Conservation (phyloP, 2,888 invertebrate genomes). For the Andrena chrysosceles region DNA sequence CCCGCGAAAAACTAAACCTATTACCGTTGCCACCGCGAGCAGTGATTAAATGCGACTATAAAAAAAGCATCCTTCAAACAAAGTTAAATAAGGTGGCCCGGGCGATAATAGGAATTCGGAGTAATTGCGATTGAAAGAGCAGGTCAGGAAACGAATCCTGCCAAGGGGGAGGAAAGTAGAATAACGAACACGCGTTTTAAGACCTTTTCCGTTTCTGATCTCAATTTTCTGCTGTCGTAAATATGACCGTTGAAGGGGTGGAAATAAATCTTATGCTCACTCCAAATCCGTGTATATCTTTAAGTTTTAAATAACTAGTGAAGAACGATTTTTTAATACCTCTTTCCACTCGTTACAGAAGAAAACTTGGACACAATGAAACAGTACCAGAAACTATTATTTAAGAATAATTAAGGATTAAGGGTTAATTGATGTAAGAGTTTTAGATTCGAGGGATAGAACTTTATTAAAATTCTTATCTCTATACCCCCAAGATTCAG, state of each 20-base stretch:
- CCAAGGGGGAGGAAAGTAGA: slow-evolving; percentile 10
- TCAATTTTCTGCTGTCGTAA: not conserved
- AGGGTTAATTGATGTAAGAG: no score
- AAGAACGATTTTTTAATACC: no score
- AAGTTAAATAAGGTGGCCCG: slow-evolving; percentile 83
- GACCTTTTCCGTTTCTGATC: not conserved
- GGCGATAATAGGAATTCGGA: slow-evolving; percentile 76
- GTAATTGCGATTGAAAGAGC: slow-evolving; percentile 71
- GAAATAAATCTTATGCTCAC: not conserved
- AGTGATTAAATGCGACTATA: slow-evolving; percentile 83
- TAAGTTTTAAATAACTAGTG: no score
- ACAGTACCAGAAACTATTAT: no score
- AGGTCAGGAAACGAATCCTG: slow-evolving; percentile 22
- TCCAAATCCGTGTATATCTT: not conserved
- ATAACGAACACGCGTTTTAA: slow-evolving; percentile 28
- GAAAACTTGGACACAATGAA: no score
- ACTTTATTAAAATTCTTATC: no score
- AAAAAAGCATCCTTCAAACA: slow-evolving; percentile 81
- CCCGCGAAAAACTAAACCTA: slow-evolving; percentile 82
- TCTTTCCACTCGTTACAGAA: no score
- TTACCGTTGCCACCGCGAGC: slow-evolving; percentile 77
- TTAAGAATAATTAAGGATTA: no score
- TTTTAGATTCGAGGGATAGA: no score
- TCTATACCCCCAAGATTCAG: not conserved
- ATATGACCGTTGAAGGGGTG: not conserved